A percentile compares a stretch with the other conserved stretches of the same genome.
These are phyloP conservation scores for Ramphastos sulfuratus DNA, from an alignment of 2,113 vertebrate genomes.

Conservation along the genomic window DNA sequence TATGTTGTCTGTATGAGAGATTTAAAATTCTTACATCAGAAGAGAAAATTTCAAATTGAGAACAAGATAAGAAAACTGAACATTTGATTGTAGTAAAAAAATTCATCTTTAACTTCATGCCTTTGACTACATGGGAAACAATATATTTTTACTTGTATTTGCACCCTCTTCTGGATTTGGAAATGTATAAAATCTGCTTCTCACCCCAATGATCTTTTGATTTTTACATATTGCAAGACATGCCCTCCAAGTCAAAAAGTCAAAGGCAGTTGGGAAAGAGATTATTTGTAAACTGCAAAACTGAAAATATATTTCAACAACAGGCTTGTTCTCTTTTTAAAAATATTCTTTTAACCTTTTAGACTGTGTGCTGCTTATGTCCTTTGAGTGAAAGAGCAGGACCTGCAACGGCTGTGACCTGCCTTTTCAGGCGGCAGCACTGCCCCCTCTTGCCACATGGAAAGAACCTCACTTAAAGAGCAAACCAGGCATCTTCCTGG, in stretches of 20 bases:
- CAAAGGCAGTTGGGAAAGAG: background rate
- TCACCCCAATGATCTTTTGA: background rate
- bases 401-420: background rate
- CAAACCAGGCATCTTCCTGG: background rate
- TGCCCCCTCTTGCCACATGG: background rate
- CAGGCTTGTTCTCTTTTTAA: background rate
- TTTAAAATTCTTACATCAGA: background rate
- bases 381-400: background rate
- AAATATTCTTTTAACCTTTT: background rate
- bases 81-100: background rate
- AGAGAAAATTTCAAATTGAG: background rate
- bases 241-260: background rate
- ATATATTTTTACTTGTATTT: background rate
- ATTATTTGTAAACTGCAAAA: background rate
- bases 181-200: background rate
- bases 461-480: background rate
- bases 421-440: background rate
- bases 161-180: background rate
- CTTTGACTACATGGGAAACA: background rate
- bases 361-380: background rate
- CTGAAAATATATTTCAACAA: background rate
- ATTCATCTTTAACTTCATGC: background rate
- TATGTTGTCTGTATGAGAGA: background rate
- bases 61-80: background rate
- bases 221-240: background rate